Conservation (phyloP, 2,888 invertebrate species). For the Melanostoma scalare region DNA sequence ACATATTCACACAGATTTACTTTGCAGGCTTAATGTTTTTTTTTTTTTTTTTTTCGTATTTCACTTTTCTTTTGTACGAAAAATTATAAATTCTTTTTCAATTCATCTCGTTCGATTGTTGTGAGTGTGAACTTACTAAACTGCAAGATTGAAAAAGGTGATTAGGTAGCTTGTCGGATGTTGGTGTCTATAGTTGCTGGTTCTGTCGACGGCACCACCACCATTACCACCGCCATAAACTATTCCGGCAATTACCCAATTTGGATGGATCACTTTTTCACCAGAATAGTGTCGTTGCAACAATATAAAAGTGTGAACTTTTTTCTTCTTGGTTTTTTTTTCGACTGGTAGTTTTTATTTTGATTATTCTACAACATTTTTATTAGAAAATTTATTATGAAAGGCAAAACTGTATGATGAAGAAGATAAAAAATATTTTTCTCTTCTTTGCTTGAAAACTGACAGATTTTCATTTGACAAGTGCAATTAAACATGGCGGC, state of each 20-base stretch:
- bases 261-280: constrained; percentile 50
- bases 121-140: constrained; percentile 36
- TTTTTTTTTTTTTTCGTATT: constrained; percentile 3
- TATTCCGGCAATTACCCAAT: constrained; percentile 71
- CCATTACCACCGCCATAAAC: constrained; percentile 70
- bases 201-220: constrained; percentile 57
- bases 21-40: constrained; percentile 49
- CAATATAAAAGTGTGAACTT: background rate
- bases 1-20: constrained; percentile 74
- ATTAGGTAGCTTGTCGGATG: constrained; percentile 50
- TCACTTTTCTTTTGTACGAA: background rate
- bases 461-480: constrained; percentile 72
- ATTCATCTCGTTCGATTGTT: constrained; percentile 44
- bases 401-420: constrained; percentile 47
- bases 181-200: constrained; percentile 51
- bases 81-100: constrained; percentile 26
- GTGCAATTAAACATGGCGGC: constrained; percentile 67
- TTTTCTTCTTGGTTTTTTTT: constrained; percentile 4
- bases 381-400: constrained; percentile 23
- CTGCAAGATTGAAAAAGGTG: constrained; percentile 49
- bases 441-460: constrained; percentile 53
- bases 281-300: constrained; percentile 21
- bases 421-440: constrained; percentile 58
- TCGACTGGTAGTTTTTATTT: background rate
- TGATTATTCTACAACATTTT: constrained; percentile 40